Evolutionary conservation across 1,140 invertebrate genomes (phyloP), one percentile per base, ranked within the genome.

Genomic region (Cydia splendana): DNA sequence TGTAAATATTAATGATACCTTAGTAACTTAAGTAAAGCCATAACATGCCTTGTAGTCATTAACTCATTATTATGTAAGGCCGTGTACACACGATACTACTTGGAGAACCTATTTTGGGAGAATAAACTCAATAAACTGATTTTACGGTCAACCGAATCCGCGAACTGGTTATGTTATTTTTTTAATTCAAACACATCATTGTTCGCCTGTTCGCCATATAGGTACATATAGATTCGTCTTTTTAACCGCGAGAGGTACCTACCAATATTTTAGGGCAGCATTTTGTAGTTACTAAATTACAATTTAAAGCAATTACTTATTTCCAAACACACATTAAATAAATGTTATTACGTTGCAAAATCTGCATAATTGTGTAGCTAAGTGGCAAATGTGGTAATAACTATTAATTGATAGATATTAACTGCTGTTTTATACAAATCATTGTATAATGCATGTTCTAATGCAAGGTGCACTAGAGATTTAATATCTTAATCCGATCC

Each of bases 11-110:
- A 65, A 42, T 71, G 77, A 73, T 20, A 24, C 18, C 18, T 45
- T 62, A 24, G 57, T 76, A 74, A 62, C 75, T 9, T 82, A 80
- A 84, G 73, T 75, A 80, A 80, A 79, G 83, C 83, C 83, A 85
- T 85, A 83, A 77, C 77, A 81, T 85, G 83, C 83, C 83, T 85
- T 85, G 78, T 85, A 83, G 82, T 85, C 78, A 82, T 77, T 67
- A 74, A 82, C 78, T 83, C 78, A 82, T 78, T 67, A 74, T 42
- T 15, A 0, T 53, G 13, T 45, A 53, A 75, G 45, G 28, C 45
- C 51, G 45, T 45, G 4, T 75, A 28, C 67, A 71, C 67, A 71
- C n/a, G 67, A 71, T 38, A 38, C 15, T 38, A 62, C 57, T 24
- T 10, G 20, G 20, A 62, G 18, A 18, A 62, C 57, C 20, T 62